Base-by-base conservation (phyloP, 2,888 invertebrate species). In the Plebejus melissa region DNA sequence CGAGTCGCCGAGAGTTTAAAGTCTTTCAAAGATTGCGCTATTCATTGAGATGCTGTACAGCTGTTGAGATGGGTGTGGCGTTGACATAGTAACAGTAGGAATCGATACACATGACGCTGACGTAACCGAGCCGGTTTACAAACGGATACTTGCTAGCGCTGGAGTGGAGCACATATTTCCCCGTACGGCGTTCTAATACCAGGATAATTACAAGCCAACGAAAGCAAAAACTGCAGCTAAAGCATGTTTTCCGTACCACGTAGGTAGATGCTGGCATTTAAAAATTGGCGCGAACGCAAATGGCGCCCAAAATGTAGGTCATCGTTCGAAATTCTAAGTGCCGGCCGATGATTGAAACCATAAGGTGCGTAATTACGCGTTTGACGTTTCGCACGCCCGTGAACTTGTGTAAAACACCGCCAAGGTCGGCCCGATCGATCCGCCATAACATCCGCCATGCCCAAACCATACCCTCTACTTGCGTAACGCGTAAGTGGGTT, bases 341-440 rank as follows among this genome's bases (percentile, higher is more conserved):
- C 28, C 32, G 65, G 32, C 65, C 65, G 65, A 65, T 65, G 65
- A 65, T 65, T 65, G 65, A 65, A 65, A 65, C 65, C 65, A 65
- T 65, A 36, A 65, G 65, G 65, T 65, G 65, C 65, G 65, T 65
- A 65, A 65, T 65, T 65, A 65, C 65, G 75, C 38, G 41, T 80
- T 80, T 79, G 77, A 76, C 74, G 77, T 76, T 76, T 81, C 82
- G 80, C 81, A 80, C 86, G 91, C 85, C 93, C 94, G 81, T 94
- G 93, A 94, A 94, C 94, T 93, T 92, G 89, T 88, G 87, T 79
- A 83, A 87, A 87, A 88, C 89, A 82, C 84, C 83, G 83, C 83
- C 92, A 94, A 94, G 94, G 94, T 86, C 93, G 83, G 78, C 83
- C 84, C 84, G 83, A 90, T 90, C 91, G 90, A 90, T 89, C 84